Evolutionary conservation across 35 echinoderm and acorn worm genomes (phyloP), one percentile per base, ranked within the genome.

Genomic region (Heliocidaris tuberculata): DNA sequence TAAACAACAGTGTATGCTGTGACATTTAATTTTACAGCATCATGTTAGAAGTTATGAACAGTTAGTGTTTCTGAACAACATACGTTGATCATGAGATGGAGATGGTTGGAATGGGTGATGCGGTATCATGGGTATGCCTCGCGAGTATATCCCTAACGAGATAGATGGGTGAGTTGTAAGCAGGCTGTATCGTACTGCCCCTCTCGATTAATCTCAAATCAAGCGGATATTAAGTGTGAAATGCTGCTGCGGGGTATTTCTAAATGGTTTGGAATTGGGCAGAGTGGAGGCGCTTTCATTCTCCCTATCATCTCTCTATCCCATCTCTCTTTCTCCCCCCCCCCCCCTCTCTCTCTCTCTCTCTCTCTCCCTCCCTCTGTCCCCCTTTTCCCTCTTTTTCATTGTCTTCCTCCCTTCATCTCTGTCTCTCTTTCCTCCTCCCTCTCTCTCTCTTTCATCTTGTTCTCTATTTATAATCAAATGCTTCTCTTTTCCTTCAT

Each of bases 191-290:
- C 15, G 2, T 15, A 29, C 32, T 48, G 31, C 31, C 87, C 47
- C 87, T 9, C 31, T 89, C 87, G 87, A 89, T 89, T 89, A 89
- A 89, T 89, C 87, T 32, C 87, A 48, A 32, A 48, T 89, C 31
- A 89, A 89, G 32, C 87, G 87, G 87, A 89, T 89, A 89, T 89
- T 89, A 48, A 89, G 87, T 47, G 31, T 89, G 87, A 89, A 78
- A 89, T 89, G 32, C 31, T 89, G 87, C 87, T 89, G 32, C 87
- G 12, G 87, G 87, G 87, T n/a, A 35, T 32, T 29, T 47, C 31
- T 89, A 89, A 89, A 89, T 89, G 87, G 87, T 89, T 32, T 89
- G 31, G 47, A 48, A 89, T 89, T 78, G 65, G 15, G 65, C 65
- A 78, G 65, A 78, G 65, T 78, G 65, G 17, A 78, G 65, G 31